These are phyloP conservation scores for Andricus curvator DNA, from an alignment of 2,888 invertebrate species.

Conservation along the genomic window DNA sequence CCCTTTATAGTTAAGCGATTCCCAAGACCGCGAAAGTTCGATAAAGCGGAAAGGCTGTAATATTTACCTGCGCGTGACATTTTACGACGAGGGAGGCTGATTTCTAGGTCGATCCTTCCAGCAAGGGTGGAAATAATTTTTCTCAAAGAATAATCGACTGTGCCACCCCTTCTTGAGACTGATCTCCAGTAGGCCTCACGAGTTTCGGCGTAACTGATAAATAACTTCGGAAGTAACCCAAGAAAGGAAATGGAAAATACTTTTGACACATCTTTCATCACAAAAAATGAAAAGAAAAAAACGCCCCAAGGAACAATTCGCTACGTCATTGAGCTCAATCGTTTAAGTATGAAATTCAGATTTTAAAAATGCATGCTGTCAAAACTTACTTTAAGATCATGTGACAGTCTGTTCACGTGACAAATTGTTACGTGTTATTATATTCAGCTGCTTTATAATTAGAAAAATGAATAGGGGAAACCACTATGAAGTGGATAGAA, in stretches of 20 bases:
- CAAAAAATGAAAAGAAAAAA: neutral
- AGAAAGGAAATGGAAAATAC: neutral
- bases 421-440: too few species aligned
- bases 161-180: slow-evolving; percentile 8
- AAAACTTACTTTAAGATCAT: too few species aligned
- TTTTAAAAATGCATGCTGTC: too few species aligned
- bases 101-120: slow-evolving; percentile 14
- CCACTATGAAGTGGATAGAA: too few species aligned
- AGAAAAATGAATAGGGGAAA: too few species aligned
- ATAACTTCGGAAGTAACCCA: slow-evolving; percentile 11
- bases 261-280: neutral
- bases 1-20: slow-evolving; percentile 8
- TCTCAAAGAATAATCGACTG: slow-evolving; percentile 50
- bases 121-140: slow-evolving; percentile 43
- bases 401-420: too few species aligned
- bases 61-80: slow-evolving; percentile 51
- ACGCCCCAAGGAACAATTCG: neutral
- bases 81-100: slow-evolving; percentile 15
- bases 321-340: neutral
- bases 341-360: neutral
- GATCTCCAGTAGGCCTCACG: slow-evolving; percentile 16
- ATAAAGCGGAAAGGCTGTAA: slow-evolving; percentile 51
- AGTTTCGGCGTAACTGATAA: slow-evolving; percentile 42
- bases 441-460: too few species aligned
- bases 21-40: slow-evolving; percentile 25